Evolutionary conservation across 2,888 invertebrate species (phyloP).

Genomic region (Euzetes globulus): DNA sequence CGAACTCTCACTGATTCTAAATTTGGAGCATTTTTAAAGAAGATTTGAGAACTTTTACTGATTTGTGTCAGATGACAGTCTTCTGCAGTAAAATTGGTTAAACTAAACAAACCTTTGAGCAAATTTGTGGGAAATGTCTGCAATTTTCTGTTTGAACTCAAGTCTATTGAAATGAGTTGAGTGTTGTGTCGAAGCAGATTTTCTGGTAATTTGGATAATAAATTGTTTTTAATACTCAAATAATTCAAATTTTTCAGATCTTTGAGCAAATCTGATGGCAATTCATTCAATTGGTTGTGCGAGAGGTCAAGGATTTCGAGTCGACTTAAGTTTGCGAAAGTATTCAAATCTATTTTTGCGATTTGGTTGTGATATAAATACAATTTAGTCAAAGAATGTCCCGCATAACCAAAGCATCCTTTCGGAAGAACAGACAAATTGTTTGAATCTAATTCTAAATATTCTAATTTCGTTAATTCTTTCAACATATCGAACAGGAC

Average conservation of each 20-base stretch:
- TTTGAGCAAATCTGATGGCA: constrained; percentile 28
- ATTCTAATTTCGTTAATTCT: constrained; percentile 33
- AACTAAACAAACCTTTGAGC: constrained; percentile 60
- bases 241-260: constrained; percentile 36
- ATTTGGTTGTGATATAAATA: constrained; percentile 59
- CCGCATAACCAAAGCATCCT: constrained; percentile 25
- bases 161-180: constrained; percentile 30
- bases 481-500: constrained; percentile 32
- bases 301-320: constrained; percentile 74
- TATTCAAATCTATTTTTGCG: constrained; percentile 62
- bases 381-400: constrained; percentile 23
- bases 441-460: constrained; percentile 33
- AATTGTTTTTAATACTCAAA: constrained; percentile 33
- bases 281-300: constrained; percentile 58
- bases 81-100: constrained; percentile 27
- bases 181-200: constrained; percentile 26
- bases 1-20: constrained; percentile 29
- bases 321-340: constrained; percentile 58
- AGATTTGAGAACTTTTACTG: constrained; percentile 11
- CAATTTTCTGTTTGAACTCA: constrained; percentile 33
- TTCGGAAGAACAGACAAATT: constrained; percentile 11
- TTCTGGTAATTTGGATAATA: constrained; percentile 51
- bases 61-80: constrained; percentile 31
- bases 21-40: constrained; percentile 33
- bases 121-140: constrained; percentile 57